These are phyloP conservation scores for Trissolcus brochymenae DNA, from an alignment of 2,888 invertebrate genomes.

Conservation along the genomic window DNA sequence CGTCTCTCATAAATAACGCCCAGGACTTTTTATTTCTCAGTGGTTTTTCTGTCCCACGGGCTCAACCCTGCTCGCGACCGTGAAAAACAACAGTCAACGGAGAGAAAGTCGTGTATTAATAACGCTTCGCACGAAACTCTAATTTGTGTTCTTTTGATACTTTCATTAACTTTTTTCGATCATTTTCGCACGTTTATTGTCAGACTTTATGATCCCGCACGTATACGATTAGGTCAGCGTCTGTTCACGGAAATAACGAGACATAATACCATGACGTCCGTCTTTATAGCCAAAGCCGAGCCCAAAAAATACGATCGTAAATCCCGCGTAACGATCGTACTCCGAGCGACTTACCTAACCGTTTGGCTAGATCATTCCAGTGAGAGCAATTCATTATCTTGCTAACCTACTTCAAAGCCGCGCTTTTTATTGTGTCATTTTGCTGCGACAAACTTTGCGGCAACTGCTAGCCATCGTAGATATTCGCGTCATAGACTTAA, in stretches of 20 bases:
- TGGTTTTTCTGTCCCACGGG: slow-evolving; percentile 13
- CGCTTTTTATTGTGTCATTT: slow-evolving; percentile 37
- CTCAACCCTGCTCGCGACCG: slow-evolving; percentile 1
- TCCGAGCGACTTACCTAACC: slow-evolving; percentile 46
- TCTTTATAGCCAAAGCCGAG: slow-evolving; percentile 52
- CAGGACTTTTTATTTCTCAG: slow-evolving; percentile 46
- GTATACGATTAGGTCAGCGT: slow-evolving; percentile 45
- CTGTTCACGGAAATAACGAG: slow-evolving; percentile 53
- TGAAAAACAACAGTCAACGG: not conserved
- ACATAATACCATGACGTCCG: slow-evolving; percentile 42
- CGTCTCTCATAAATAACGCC: slow-evolving; percentile 63
- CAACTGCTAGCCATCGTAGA: slow-evolving; percentile 5
- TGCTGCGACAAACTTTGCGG: slow-evolving; percentile 24
- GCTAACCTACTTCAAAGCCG: slow-evolving; percentile 40
- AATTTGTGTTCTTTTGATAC: slow-evolving; percentile 19
- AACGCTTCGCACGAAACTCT: slow-evolving; percentile 8
- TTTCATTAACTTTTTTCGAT: slow-evolving; percentile 39
- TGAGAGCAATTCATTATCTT: slow-evolving; percentile 54
- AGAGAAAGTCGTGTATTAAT: slow-evolving; percentile 33
- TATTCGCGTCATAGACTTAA: not conserved
- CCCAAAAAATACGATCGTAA: slow-evolving; percentile 57
- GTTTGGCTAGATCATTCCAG: slow-evolving; percentile 47
- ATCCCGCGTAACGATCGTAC: slow-evolving; percentile 56
- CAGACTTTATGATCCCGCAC: slow-evolving; percentile 33
- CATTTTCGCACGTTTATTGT: slow-evolving; percentile 43